Base-by-base conservation (phyloP, 1,140 invertebrate species). In the Zaprionus ornatus region DNA sequence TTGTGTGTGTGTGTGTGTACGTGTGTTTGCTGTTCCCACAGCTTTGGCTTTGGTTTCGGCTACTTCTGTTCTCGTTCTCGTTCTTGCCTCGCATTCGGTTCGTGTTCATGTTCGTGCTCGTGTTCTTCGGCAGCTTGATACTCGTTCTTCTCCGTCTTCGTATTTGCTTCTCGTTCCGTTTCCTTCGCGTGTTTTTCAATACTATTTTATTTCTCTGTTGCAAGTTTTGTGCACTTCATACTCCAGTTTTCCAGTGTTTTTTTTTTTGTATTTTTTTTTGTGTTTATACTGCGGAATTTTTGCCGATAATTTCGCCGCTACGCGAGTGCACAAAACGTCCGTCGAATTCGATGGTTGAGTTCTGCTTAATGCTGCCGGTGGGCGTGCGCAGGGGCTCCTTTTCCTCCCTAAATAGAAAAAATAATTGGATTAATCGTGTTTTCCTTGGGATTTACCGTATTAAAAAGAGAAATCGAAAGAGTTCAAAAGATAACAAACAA, bases 271-370 rank as follows among this genome's bases (percentile, higher is more conserved):
- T 42, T 40, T 25, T 27, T 29, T 40, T 48, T 27, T 21, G 21
- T 29, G 2, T 93, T 95, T 96, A 97, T 65, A 97, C 96, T 57
- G 96, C 96, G 13, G 96, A 97, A 85, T 97, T 96, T 93, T 97
- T 97, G 74, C 96, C 96, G 77, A 97, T 96, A 78, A 97, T 96
- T 82, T 95, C 94, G 50, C 96, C 96, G 29, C 96, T 96, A 83
- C 95, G 96, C 21, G 96, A 96, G 82, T 96, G 95, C 15, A 96
- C 96, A 78, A 95, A 95, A 82, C 95, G 95, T 7, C 96, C 96
- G 79, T 97, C 96, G 83, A 96, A 97, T 81, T 96, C 96, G 5
- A 97, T 95, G 21, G 96, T 96, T 45, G 95, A 95, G 77, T 96
- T 96, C 62, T 95, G 95, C 74, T 96, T 96, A 71, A 96, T 93